Evolutionary conservation across 2,797 vertebrate genomes (phyloP).

Genomic region (Thaleichthys pacificus): DNA sequence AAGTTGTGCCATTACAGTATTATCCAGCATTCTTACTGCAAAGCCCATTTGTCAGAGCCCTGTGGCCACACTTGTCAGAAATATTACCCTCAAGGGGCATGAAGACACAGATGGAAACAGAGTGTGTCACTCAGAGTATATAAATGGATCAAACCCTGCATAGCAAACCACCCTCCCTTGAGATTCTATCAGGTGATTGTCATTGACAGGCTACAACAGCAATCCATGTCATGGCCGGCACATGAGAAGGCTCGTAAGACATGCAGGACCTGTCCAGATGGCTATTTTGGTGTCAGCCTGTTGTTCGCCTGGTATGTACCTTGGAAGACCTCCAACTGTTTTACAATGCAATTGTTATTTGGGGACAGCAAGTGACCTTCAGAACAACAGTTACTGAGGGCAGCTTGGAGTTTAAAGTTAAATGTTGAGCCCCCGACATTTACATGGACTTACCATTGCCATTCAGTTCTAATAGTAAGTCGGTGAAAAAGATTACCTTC

Average conservation of each 20-base stretch:
- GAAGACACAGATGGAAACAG: slow-evolving; percentile 44
- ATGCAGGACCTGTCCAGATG: slow-evolving; percentile 57
- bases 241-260: slow-evolving; percentile 44
- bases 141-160: slow-evolving; percentile 54
- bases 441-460: neutral
- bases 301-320: slow-evolving; percentile 63
- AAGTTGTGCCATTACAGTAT: slow-evolving; percentile 51
- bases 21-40: slow-evolving; percentile 33
- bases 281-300: slow-evolving; percentile 72
- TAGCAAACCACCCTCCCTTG: slow-evolving; percentile 31
- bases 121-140: slow-evolving; percentile 51
- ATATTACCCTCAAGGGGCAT: slow-evolving; percentile 36
- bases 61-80: slow-evolving; percentile 12
- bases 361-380: slow-evolving; percentile 64
- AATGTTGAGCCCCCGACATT: slow-evolving; percentile 12
- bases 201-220: slow-evolving; percentile 47
- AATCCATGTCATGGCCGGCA: slow-evolving; percentile 49
- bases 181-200: slow-evolving; percentile 55
- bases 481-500: slow-evolving; percentile 1
- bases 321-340: slow-evolving; percentile 56
- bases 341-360: slow-evolving; percentile 68
- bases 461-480: neutral
- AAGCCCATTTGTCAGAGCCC: slow-evolving; percentile 27
- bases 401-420: slow-evolving; percentile 27
- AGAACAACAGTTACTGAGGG: slow-evolving; percentile 54